Base-by-base conservation (phyloP, 2,113 vertebrate genomes). In the Grus americana region DNA sequence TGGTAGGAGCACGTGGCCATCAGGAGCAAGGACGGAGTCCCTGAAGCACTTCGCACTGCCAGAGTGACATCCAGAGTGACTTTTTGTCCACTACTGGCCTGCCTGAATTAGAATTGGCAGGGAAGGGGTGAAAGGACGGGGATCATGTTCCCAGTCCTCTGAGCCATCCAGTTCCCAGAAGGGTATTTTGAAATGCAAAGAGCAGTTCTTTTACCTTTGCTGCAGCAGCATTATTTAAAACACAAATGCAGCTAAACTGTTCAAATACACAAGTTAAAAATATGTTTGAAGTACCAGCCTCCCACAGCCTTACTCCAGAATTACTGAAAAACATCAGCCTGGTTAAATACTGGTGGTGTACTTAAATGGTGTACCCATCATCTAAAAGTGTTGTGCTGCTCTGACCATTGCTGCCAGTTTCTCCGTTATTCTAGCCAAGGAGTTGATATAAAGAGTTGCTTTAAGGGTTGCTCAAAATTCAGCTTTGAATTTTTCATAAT, bases 121-220 rank as follows among this genome's bases (percentile, higher is more conserved):
- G 67, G 24, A 61, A 73, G 54, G 38, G 52, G 66, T 73, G 81
- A 92, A 80, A 86, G 47, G 81, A 86, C 72, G 40, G 0, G 0
- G 59, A 63, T 86, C 59, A 42, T 67, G 12, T 50, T 86, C 59
- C 59, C 4, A 5, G 5, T 46, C 57, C 47, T 92, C 79, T 72
- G 49, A 92, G 73, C 63, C 40, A 59, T 62, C 19, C 6, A 1
- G 19, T 47, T 15, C 58, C 30, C 67, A 27, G 79, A 82, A 86
- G 75, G 10, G 16, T 67, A 47, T 78, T 93, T 92, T 88, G 58
- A 93, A 96, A 96, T 36, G 36, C 34, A 49, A 70, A 90, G 24
- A 46, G 61, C 38, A 63, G 30, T 85, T 83, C 68, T 50, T 67
- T 49, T 26, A 21, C 61, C 50, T 87, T 61, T 93, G 71, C 81